A percentile compares a stretch with the other conserved stretches of the same genome.
phyloP scores from a whole-genome alignment of 2,888 invertebrate genomes.

The Sepiola atlantica region DNA sequence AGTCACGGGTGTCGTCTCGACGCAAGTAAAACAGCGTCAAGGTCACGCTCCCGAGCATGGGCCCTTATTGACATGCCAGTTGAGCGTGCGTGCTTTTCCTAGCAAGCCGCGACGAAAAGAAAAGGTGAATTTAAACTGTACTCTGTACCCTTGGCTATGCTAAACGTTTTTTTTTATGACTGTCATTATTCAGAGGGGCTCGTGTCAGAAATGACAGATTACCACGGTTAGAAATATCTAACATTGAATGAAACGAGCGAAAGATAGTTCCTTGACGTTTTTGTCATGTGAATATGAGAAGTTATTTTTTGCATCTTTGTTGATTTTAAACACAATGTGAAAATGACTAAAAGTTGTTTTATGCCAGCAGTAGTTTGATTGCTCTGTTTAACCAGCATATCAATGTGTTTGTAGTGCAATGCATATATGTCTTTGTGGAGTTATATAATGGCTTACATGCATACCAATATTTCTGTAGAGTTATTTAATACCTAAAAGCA shows the following conservation, averaged over 20 bases:
- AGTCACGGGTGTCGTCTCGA: background rate
- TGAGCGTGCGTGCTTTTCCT: background rate
- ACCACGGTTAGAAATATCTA: background rate
- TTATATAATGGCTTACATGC: too few species aligned
- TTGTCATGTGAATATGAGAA: background rate
- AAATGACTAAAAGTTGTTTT: background rate
- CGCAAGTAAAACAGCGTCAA: background rate
- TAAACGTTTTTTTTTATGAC: background rate
- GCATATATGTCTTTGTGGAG: too few species aligned
- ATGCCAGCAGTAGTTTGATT: background rate
- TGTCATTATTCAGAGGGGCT: background rate
- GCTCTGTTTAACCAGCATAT: too few species aligned
- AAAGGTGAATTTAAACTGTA: background rate
- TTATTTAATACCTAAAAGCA: too few species aligned
- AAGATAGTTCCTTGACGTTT: background rate
- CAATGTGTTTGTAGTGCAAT: too few species aligned
- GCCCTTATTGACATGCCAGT: background rate
- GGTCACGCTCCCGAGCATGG: background rate
- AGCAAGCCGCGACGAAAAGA: background rate
- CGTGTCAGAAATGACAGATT: slow-evolving; percentile 4
- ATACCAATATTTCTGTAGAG: too few species aligned
- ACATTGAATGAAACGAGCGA: background rate
- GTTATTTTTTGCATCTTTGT: background rate
- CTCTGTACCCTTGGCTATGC: background rate
- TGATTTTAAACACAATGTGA: background rate